Evolutionary conservation across 2,797 vertebrate genomes (phyloP), one percentile per base, ranked within the genome.

Genomic region (Borostomias antarcticus): DNA sequence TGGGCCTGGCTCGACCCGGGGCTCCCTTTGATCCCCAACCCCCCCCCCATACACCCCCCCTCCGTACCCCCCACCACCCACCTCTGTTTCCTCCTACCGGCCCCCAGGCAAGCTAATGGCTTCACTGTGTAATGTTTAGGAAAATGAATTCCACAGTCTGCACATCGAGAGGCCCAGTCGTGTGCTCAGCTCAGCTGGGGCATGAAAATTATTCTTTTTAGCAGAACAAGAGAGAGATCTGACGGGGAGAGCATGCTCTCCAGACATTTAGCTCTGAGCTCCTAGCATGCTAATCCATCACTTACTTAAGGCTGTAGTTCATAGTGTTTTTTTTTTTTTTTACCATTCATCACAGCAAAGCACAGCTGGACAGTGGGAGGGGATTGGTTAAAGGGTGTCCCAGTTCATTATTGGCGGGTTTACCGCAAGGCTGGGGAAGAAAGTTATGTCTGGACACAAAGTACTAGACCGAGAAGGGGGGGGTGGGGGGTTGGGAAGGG

Each of bases 21-120:
- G 47, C 57, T 59, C 48, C 9, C 74, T 85, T 87, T 86, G 80
- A 87, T 88, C n/a, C 30, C 28, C 9, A 32, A n/a, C 15, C 26
- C 26, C 17, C 8, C 4, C 37, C 50, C 9, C 50, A 48, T n/a
- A n/a, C n/a, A n/a, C n/a, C 45, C 13, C 26, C 17, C 17, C 43
- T n/a, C 9, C 45, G 56, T 66, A 64, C 64, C 43, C 62, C 45
- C 23, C 10, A 70, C 15, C 62, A 59, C 10, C 29, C 15, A 65
- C 64, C 66, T 43, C 72, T 79, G 71, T 57, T 82, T 76, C 81
- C 78, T 76, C 78, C 72, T 70, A 68, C 74, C 43, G n/a, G 51
- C 17, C 28, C 11, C 62, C n/a, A n/a, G n/a, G n/a, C n/a, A 69
- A 81, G 61, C 26, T 19, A 30, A 29, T 2, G 28, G 40, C 8